phyloP scores from a whole-genome alignment of 2,113 vertebrate genomes.

The Pionites leucogaster region DNA sequence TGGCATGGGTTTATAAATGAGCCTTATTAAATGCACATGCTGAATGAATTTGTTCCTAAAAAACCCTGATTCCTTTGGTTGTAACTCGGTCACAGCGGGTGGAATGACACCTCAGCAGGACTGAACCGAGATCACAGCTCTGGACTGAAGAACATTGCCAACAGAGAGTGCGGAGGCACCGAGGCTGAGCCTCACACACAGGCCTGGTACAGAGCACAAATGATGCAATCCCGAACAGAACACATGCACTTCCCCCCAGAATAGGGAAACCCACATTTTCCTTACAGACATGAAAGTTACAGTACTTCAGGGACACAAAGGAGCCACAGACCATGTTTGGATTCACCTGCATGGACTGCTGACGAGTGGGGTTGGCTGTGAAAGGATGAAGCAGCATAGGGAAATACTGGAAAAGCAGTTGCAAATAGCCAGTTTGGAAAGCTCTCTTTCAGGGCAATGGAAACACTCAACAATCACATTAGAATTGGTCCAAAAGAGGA shows the following conservation, averaged over 20 bases:
- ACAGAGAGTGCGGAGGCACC: accelerated
- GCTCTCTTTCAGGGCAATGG: neutral
- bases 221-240: neutral
- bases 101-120: neutral
- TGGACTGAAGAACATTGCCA: neutral
- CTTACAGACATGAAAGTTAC: neutral
- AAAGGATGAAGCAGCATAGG: neutral
- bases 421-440: neutral
- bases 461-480: neutral
- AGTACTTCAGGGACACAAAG: neutral
- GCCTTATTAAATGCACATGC: neutral
- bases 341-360: neutral
- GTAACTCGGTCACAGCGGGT: neutral
- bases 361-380: accelerated
- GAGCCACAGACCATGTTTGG: neutral
- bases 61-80: neutral
- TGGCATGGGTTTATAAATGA: neutral
- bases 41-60: neutral
- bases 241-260: neutral
- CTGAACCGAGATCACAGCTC: neutral
- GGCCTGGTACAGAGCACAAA: neutral
- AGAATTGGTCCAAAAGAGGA: neutral
- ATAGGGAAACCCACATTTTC: neutral
- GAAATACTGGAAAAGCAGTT: neutral
- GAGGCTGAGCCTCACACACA: neutral